Conservation (phyloP, 2,113 vertebrate species). For the Baryphthengus martii region DNA sequence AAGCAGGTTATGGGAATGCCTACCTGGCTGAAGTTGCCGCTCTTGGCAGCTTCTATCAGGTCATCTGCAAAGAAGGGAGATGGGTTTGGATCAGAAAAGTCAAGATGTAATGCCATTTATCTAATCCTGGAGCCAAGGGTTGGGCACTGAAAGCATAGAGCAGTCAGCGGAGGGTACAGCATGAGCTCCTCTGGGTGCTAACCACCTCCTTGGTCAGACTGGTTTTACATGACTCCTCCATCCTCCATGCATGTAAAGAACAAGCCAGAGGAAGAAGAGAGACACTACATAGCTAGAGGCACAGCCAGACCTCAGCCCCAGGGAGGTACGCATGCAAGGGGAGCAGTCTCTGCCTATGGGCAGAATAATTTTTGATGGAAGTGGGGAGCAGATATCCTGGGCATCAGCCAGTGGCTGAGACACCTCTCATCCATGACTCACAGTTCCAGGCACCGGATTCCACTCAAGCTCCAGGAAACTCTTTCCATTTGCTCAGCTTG, state of each 20-base stretch:
- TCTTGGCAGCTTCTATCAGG: slow-evolving; percentile 87
- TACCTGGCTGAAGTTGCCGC: slow-evolving; percentile 85
- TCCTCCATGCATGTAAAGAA: neutral
- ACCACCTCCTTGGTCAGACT: neutral
- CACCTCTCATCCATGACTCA: neutral
- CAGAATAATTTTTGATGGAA: neutral
- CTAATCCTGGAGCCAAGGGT: neutral
- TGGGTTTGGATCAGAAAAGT: neutral
- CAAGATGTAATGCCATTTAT: neutral
- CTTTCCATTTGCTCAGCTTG: slow-evolving; percentile 21
- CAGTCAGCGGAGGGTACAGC: neutral
- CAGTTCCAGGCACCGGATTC: slow-evolving; percentile 2
- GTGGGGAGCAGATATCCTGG: neutral
- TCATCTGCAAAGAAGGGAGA: slow-evolving; percentile 68
- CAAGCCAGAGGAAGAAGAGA: neutral
- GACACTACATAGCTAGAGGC: rapidly evolving
- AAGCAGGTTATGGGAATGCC: neutral
- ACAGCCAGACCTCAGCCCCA: neutral
- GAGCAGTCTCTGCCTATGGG: neutral
- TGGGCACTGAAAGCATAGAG: neutral
- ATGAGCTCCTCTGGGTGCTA: neutral
- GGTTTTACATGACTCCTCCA: neutral
- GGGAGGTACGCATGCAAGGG: neutral
- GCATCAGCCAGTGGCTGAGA: neutral
- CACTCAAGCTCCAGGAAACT: slow-evolving; percentile 10